A percentile compares a stretch with the other conserved stretches of the same genome.
Evolutionary conservation across 2,888 invertebrate genomes (phyloP).

Genomic region (Dasypolia templi): DNA sequence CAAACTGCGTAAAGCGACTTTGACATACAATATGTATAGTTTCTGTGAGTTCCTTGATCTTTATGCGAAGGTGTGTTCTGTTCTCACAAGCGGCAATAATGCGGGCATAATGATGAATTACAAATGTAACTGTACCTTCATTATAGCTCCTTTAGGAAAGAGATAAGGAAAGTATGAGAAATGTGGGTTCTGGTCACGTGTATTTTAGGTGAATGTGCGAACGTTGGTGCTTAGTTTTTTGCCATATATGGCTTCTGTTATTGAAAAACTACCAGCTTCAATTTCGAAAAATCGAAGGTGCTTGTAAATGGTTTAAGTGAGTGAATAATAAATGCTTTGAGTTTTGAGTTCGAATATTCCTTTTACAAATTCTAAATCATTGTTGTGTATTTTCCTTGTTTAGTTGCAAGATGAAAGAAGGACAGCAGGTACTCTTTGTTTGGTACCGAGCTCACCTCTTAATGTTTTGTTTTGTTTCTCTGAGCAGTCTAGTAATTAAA

Average conservation of each 20-base stretch:
- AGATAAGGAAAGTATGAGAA: constrained; percentile 47
- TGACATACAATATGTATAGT: background rate
- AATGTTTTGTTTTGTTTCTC: too few species aligned
- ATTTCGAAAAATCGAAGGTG: too few species aligned
- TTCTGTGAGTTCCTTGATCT: constrained; percentile 46
- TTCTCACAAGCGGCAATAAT: constrained; percentile 54
- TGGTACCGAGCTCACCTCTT: too few species aligned
- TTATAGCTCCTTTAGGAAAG: constrained; percentile 32
- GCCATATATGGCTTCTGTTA: background rate
- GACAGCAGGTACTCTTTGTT: background rate
- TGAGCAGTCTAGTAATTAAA: too few species aligned
- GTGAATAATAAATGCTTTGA: too few species aligned
- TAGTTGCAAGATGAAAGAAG: background rate
- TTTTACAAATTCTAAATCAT: background rate
- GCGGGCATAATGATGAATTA: constrained; percentile 60
- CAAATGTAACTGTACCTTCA: constrained; percentile 29
- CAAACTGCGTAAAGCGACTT: background rate
- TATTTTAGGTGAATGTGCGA: background rate
- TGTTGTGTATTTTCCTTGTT: background rate
- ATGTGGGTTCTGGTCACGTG: constrained; percentile 9
- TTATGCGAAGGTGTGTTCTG: constrained; percentile 41
- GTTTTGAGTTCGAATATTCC: too few species aligned
- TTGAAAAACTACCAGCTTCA: too few species aligned
- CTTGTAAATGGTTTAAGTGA: too few species aligned
- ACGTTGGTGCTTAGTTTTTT: constrained; percentile 5